Evolutionary conservation across 1,140 invertebrate genomes (phyloP).

Genomic region (Tetramorium simillimum): DNA sequence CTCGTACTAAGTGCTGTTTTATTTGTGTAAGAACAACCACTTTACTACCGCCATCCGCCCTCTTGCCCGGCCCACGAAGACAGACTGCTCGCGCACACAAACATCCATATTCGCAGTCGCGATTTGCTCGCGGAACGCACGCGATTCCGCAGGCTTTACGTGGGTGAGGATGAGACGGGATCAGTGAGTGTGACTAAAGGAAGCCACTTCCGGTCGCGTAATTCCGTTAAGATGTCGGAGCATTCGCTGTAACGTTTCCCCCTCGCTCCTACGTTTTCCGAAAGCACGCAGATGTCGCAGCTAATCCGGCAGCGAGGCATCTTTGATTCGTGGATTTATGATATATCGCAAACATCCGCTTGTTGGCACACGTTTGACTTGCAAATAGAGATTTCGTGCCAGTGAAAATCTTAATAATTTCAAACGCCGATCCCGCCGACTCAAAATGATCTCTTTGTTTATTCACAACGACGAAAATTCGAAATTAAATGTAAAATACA

Average conservation of each 20-base stretch:
- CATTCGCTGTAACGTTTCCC: neutral
- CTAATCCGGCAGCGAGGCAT: constrained; percentile 53
- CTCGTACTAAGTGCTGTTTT: constrained; percentile 84
- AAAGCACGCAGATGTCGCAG: constrained; percentile 50
- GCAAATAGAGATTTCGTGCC: neutral
- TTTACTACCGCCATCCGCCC: constrained; percentile 67
- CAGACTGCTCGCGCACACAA: constrained; percentile 62
- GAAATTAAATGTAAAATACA: neutral
- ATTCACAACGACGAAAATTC: neutral
- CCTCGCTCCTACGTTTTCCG: constrained; percentile 3
- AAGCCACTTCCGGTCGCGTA: constrained; percentile 69
- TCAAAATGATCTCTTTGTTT: constrained; percentile 11
- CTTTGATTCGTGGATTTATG: constrained; percentile 36
- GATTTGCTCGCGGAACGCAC: constrained; percentile 59
- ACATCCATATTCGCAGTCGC: constrained; percentile 58
- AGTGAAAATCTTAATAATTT: neutral
- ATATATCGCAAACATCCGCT: neutral
- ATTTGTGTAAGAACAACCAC: constrained; percentile 85
- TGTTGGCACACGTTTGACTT: neutral
- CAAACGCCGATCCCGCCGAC: neutral
- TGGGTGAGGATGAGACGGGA: constrained; percentile 36
- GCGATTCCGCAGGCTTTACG: constrained; percentile 52
- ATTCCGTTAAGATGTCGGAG: constrained; percentile 58
- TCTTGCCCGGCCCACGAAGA: constrained; percentile 46
- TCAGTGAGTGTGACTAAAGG: constrained; percentile 64